Evolutionary conservation across 2,888 invertebrate genomes (phyloP).

Genomic region (Yponomeuta cagnagella): DNA sequence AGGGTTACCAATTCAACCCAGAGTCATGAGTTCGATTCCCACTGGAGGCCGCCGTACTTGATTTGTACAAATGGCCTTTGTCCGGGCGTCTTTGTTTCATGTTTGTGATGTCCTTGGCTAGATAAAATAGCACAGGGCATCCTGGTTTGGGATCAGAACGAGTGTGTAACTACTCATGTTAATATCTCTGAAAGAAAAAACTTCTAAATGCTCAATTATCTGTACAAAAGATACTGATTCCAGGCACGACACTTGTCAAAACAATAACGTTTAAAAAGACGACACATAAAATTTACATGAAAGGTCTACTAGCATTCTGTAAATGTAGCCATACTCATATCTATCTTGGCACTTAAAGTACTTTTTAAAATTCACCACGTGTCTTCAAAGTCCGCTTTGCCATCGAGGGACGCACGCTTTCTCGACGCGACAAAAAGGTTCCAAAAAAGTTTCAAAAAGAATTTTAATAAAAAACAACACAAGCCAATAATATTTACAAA

Average conservation of each 20-base stretch:
- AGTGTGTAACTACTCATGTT: too few species aligned
- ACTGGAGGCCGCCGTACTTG: too few species aligned
- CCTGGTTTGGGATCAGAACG: too few species aligned
- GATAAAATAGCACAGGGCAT: too few species aligned
- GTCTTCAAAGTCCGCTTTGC: slow-evolving; percentile 42
- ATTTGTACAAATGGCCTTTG: too few species aligned
- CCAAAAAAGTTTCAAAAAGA: slow-evolving; percentile 36
- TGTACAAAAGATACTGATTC: neutral
- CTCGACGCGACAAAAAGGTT: slow-evolving; percentile 42
- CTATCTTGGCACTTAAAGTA: slow-evolving; percentile 45
- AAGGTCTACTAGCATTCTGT: slow-evolving; percentile 47
- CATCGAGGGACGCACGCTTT: slow-evolving; percentile 55
- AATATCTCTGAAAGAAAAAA: neutral
- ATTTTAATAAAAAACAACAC: slow-evolving; percentile 35
- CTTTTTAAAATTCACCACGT: slow-evolving; percentile 70
- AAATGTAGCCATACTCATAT: slow-evolving; percentile 52
- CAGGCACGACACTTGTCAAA: slow-evolving; percentile 9
- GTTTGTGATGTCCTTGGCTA: too few species aligned
- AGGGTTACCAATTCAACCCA: too few species aligned
- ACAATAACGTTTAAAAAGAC: slow-evolving; percentile 11
- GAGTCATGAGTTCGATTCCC: too few species aligned
- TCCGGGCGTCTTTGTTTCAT: too few species aligned
- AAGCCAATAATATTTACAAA: slow-evolving; percentile 57
- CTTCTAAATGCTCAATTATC: neutral
- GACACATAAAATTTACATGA: slow-evolving; percentile 47